These are phyloP conservation scores for Geodia barretti DNA, from an alignment of 37 sponge, comb jelly and placozoan species.

Conservation along the genomic window DNA sequence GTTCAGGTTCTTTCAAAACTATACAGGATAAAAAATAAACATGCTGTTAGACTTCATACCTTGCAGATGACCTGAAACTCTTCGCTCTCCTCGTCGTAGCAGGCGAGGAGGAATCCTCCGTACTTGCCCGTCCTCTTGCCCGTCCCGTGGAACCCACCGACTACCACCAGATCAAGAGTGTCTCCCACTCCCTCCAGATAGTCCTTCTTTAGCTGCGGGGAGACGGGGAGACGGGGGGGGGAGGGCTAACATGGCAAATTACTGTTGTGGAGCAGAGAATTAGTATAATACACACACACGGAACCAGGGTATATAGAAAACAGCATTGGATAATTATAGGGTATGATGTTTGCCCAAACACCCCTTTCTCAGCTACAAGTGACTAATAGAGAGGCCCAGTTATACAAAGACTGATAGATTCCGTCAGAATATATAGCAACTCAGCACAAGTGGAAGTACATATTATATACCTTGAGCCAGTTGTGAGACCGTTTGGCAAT, in stretches of 20 bases:
- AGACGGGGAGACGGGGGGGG: no score
- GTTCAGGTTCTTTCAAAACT: no score
- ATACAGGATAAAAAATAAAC: no score
- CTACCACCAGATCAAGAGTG: slow-evolving; percentile 93
- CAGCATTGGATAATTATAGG: background rate
- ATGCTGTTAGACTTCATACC: slow-evolving; percentile 51
- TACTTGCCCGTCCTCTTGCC: slow-evolving; percentile 96
- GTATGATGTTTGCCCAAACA: background rate
- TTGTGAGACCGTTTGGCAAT: slow-evolving; percentile 96
- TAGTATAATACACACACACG: background rate
- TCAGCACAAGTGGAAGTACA: background rate
- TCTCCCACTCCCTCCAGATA: slow-evolving; percentile 98
- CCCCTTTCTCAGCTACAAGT: background rate
- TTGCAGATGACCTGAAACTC: slow-evolving; percentile 97
- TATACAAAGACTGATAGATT: no score
- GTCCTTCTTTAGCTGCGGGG: slow-evolving; percentile 92
- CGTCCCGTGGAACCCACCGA: slow-evolving; percentile 95
- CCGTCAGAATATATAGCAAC: background rate
- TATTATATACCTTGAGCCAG: slow-evolving; percentile 91
- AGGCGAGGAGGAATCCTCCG: slow-evolving; percentile 96
- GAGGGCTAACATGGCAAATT: background rate
- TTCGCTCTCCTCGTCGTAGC: slow-evolving; percentile 93
- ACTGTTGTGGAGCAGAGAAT: background rate
- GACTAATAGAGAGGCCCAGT: background rate
- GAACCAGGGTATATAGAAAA: background rate